phyloP scores from a whole-genome alignment of 2,797 vertebrate species.

The Buphagus erythrorhynchus region DNA sequence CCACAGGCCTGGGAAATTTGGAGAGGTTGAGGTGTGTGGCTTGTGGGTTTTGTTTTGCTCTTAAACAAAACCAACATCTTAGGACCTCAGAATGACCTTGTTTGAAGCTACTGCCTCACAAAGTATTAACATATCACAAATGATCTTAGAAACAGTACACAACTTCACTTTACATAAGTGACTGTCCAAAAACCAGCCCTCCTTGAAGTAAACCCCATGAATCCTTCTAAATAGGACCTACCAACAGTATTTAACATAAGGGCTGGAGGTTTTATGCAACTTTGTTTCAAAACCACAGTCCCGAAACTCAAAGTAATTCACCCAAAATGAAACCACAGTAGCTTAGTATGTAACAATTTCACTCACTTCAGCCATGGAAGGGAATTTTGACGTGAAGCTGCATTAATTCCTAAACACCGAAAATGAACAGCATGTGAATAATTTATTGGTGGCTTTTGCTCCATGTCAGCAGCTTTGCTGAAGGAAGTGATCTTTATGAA shows the following conservation, averaged over 20 bases:
- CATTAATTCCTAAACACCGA: slow-evolving; percentile 83
- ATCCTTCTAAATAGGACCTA: neutral
- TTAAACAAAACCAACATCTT: neutral
- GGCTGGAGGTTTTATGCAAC: neutral
- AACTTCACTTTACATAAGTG: neutral
- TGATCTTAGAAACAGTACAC: neutral
- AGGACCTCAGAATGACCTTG: neutral
- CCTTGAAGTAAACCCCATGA: neutral
- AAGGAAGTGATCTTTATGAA: slow-evolving; percentile 92
- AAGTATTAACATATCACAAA: neutral
- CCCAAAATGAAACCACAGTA: neutral
- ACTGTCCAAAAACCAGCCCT: neutral
- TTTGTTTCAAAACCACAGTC: neutral
- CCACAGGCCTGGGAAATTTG: neutral
- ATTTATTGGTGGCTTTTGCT: slow-evolving; percentile 87
- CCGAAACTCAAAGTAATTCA: neutral
- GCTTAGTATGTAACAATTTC: neutral
- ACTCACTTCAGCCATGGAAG: neutral
- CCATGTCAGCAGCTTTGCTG: slow-evolving; percentile 85
- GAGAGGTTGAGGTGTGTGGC: neutral
- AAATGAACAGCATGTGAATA: slow-evolving; percentile 84
- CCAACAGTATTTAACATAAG: neutral
- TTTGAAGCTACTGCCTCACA: neutral
- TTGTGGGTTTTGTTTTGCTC: neutral
- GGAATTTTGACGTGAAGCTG: slow-evolving; percentile 51